These are phyloP conservation scores for Mugil cephalus DNA, from an alignment of 2,113 vertebrate genomes.

Conservation along the genomic window DNA sequence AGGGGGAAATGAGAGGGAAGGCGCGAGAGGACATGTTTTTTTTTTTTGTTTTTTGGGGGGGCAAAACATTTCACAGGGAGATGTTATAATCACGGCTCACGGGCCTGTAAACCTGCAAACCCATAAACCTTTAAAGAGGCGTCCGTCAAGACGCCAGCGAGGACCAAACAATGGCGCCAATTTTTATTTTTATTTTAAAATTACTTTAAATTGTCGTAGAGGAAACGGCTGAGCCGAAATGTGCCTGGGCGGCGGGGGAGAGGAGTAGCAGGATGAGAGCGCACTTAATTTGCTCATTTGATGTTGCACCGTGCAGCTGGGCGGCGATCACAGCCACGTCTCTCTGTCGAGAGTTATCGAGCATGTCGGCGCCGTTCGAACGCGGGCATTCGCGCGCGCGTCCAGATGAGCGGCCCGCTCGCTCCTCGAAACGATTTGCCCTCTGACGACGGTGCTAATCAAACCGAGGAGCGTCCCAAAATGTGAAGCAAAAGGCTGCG, in stretches of 20 bases:
- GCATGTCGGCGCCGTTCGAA: slow-evolving; percentile 65
- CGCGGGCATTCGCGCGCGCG: slow-evolving; percentile 18
- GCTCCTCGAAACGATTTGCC: slow-evolving; percentile 68
- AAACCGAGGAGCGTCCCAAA: slow-evolving; percentile 72
- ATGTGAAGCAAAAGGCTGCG: slow-evolving; percentile 59
- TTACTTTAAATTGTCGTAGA: slow-evolving; percentile 17
- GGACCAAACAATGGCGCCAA: slow-evolving; percentile 64
- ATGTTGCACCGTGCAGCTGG: slow-evolving; percentile 61
- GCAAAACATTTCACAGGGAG: slow-evolving; percentile 69
- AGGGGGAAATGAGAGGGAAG: slow-evolving; percentile 39
- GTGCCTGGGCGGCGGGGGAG: slow-evolving; percentile 14
- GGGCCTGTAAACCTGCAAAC: slow-evolving; percentile 74
- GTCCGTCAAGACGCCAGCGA: no score
- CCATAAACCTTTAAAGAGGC: no score
- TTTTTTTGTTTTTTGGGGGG: no score
- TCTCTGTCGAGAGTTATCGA: slow-evolving; percentile 55
- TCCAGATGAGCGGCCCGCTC: slow-evolving; percentile 17
- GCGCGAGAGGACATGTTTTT: slow-evolving; percentile 17
- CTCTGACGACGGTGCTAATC: slow-evolving; percentile 68
- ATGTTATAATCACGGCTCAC: slow-evolving; percentile 81
- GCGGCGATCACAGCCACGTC: slow-evolving; percentile 57
- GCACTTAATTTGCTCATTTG: slow-evolving; percentile 46
- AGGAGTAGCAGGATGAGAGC: slow-evolving; percentile 36
- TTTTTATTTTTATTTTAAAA: no score
- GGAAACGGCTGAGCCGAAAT: slow-evolving; percentile 5